Base-by-base conservation (phyloP, 2,113 vertebrate genomes). In the Panthera leo region DNA sequence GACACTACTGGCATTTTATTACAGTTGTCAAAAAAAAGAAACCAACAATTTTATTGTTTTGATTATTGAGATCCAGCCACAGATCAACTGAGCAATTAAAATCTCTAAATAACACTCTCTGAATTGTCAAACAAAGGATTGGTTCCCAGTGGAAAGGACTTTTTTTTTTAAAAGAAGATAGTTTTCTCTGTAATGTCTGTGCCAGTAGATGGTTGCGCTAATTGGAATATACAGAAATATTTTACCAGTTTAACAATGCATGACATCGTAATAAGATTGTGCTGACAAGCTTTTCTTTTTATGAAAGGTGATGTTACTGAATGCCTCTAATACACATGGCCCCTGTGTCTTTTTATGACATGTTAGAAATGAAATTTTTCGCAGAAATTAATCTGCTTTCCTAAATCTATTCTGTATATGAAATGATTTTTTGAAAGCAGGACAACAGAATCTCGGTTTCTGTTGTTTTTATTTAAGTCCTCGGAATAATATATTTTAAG, bases 31-130 rank as follows among this genome's bases (percentile, higher is more conserved):
- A 98, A 99, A 98, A 98, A 94, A 80, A 31, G 29, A 92, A 25
- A 7, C 65, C 78, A 94, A 71, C 99, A 98, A 68, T 99, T 98
- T 99, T 99, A 98, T 99, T 99, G 98, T 99, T 98, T 98, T 98
- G 99, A 99, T 99, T 99, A 99, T 99, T 99, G 99, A 99, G 92
- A 98, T 98, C 98, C 95, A 98, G 98, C 98, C 99, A 92, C 99
- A 99, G 98, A 99, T 99, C 99, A 99, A 98, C 98, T 99, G 99
- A 99, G 99, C 99, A 99, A 99, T 99, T 99, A 99, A 99, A 99
- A 99, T 98, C 98, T 99, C 99, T 99, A 99, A 99, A 99, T 99
- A 99, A 99, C 98, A 97, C 98, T 98, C 98, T 98, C 98, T 98
- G 95, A 98, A 98, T 99, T 99, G 98, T 98, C 98, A 98, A 99